Evolutionary conservation across 2,797 vertebrate species (phyloP).

Genomic region (Lagocephalus sceleratus): DNA sequence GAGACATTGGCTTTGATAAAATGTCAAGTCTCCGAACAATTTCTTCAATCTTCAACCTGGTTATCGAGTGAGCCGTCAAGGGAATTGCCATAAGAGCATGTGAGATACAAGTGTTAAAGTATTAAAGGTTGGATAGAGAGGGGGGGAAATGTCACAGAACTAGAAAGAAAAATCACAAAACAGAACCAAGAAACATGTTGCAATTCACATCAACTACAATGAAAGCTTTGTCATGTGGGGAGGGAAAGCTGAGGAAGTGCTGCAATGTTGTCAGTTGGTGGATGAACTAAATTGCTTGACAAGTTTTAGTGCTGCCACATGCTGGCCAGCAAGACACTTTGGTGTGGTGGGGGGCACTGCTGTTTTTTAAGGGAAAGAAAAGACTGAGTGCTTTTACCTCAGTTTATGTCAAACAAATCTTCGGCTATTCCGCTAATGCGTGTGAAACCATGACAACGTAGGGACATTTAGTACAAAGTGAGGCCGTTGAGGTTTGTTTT

Average conservation of each 20-base stretch:
- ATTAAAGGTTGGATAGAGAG: conserved; percentile 22
- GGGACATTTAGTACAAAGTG: conserved; percentile 63
- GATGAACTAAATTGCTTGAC: conserved; percentile 57
- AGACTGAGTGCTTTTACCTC: conserved; percentile 66
- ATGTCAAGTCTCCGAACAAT: not conserved
- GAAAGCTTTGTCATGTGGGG: conserved; percentile 32
- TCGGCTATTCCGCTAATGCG: conserved; percentile 67
- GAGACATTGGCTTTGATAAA: not conserved
- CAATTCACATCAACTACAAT: conserved; percentile 29
- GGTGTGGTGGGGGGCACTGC: conserved; percentile 23
- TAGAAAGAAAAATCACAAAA: conserved; percentile 20
- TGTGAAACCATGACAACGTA: conserved; percentile 70
- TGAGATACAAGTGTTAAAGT: conserved; percentile 20
- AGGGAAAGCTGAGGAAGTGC: conserved; percentile 20
- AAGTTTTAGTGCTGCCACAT: conserved; percentile 47
- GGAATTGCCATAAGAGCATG: conserved; percentile 32
- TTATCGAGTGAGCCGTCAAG: conserved; percentile 27
- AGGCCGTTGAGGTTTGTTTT: conserved; percentile 66
- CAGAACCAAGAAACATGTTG: conserved; percentile 24
- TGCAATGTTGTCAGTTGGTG: conserved; percentile 21
- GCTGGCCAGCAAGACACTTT: conserved; percentile 57
- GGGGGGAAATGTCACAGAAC: not conserved
- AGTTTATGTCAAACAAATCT: conserved; percentile 72
- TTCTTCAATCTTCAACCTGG: conserved; percentile 6
- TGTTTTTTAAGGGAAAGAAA: conserved; percentile 63